Evolutionary conservation across 2,797 vertebrate species (phyloP).

Genomic region (Alectoris magna): DNA sequence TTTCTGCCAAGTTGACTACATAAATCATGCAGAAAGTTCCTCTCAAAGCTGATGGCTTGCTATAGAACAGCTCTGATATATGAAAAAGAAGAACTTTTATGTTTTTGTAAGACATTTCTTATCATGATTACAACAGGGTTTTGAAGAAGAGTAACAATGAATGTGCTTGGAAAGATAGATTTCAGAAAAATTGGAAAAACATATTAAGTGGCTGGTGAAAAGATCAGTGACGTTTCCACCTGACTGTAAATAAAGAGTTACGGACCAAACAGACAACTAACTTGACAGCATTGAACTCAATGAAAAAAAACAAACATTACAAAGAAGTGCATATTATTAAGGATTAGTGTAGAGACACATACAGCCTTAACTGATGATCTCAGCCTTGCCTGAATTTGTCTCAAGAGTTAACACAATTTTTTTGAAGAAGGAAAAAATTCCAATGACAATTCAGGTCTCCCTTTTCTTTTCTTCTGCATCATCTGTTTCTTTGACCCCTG

Average conservation of each 20-base stretch:
- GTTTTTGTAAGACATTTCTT: not conserved
- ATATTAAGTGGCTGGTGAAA: not conserved
- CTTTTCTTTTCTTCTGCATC: not conserved
- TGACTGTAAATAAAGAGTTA: not conserved
- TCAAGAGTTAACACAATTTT: not conserved
- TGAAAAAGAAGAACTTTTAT: not conserved
- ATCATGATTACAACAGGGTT: not conserved
- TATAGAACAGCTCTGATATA: not conserved
- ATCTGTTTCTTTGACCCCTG: not conserved
- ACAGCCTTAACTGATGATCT: not conserved
- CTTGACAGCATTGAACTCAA: not conserved
- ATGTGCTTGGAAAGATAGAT: not conserved
- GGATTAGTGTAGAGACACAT: not conserved
- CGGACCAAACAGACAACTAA: not conserved
- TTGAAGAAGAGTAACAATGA: not conserved
- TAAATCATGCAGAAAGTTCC: not conserved
- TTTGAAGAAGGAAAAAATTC: not conserved
- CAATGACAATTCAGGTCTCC: not conserved
- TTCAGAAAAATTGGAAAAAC: not conserved
- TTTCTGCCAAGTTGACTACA: conserved; percentile 32
- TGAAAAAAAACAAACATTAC: not conserved
- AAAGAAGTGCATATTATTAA: not conserved
- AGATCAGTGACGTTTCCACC: not conserved
- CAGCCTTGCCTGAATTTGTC: not conserved
- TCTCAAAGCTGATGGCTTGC: not conserved